Evolutionary conservation across 2,797 vertebrate species (phyloP).

Genomic region (Ctenochaetus hawaiiensis): DNA sequence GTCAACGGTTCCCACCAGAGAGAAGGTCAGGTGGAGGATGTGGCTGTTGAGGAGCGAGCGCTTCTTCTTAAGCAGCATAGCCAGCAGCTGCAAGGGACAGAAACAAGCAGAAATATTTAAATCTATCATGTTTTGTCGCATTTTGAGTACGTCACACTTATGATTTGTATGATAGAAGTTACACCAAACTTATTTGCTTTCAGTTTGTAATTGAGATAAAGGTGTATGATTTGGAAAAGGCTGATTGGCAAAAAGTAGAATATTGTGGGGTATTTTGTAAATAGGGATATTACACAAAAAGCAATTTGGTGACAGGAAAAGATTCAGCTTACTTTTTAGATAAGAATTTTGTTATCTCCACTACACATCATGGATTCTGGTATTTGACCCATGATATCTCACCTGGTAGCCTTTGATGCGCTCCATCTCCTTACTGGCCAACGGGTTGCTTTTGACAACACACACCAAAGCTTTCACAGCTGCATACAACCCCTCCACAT

Average conservation of each 20-base stretch:
- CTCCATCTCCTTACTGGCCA: slow-evolving; percentile 99
- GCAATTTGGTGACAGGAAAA: too few relatives aligned
- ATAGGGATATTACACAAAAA: too few relatives aligned
- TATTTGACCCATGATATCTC: neutral
- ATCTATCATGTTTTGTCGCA: fast-evolving
- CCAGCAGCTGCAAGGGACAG: slow-evolving; percentile 87
- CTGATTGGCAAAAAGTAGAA: too few relatives aligned
- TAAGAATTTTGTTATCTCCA: too few relatives aligned
- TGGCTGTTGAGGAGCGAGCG: slow-evolving; percentile 97
- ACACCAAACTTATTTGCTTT: neutral
- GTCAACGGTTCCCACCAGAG: slow-evolving; percentile 97
- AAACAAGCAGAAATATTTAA: neutral
- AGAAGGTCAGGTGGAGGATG: slow-evolving; percentile 98
- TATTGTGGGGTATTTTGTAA: too few relatives aligned
- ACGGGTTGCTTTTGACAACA: slow-evolving; percentile 96
- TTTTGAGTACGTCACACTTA: neutral
- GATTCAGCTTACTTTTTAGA: too few relatives aligned
- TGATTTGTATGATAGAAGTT: neutral
- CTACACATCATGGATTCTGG: too few relatives aligned
- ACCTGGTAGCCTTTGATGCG: slow-evolving; percentile 99
- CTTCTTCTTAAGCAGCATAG: slow-evolving; percentile 98
- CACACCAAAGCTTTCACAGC: slow-evolving; percentile 98
- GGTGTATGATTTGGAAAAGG: too few relatives aligned
- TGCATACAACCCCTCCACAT: slow-evolving; percentile 97
- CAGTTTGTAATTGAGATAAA: neutral